These are phyloP conservation scores for Emydura subglobosa DNA, from an alignment of 2,113 vertebrate species.

Conservation along the genomic window DNA sequence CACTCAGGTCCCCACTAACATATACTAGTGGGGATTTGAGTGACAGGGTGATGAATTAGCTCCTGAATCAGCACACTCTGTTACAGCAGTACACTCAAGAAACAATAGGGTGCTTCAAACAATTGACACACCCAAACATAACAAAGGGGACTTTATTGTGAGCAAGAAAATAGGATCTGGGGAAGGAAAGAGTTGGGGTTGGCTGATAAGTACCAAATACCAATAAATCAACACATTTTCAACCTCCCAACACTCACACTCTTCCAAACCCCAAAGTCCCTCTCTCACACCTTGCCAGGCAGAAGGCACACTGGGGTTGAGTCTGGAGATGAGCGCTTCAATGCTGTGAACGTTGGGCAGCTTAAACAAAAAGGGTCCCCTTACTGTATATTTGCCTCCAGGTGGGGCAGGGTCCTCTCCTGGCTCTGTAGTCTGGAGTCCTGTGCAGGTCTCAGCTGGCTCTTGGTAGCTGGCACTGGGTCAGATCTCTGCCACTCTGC, in stretches of 20 bases:
- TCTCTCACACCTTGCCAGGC: background rate
- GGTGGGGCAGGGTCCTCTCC: background rate
- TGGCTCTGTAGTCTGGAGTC: background rate
- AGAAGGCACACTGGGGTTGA: background rate
- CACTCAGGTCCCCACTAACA: background rate
- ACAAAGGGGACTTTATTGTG: background rate
- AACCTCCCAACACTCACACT: background rate
- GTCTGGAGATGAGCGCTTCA: background rate
- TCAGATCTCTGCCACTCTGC: background rate
- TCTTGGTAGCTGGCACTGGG: background rate
- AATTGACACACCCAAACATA: background rate
- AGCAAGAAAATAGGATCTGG: background rate
- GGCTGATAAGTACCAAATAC: background rate
- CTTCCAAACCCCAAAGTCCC: background rate
- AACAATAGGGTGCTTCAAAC: background rate
- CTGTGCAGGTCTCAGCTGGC: background rate
- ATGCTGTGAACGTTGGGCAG: background rate
- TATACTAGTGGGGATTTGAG: background rate
- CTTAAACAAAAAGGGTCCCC: background rate
- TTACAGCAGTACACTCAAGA: background rate
- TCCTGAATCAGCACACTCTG: background rate
- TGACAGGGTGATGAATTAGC: background rate
- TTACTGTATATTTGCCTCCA: background rate
- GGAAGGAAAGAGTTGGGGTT: background rate
- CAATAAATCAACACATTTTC: background rate